Base-by-base conservation (phyloP, 2,797 vertebrate genomes). In the Heliangelus exortis region DNA sequence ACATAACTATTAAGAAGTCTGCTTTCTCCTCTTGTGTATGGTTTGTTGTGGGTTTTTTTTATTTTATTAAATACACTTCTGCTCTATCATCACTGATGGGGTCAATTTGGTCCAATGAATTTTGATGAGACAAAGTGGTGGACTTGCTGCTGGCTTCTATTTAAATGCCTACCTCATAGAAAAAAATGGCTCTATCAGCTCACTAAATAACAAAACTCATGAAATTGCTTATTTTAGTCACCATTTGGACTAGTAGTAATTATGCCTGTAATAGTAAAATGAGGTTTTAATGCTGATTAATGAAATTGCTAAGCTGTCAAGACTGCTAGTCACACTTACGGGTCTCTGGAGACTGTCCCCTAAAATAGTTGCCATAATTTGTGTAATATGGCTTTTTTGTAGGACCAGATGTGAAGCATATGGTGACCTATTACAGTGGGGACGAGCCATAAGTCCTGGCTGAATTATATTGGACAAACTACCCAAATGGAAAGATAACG, bases 321-420 rank as follows among this genome's bases (percentile, higher is more conserved):
- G 94, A 92, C 65, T 89, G 68, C 85, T 68, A 80, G 88, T 71
- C 66, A 78, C 79, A 82, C 66, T 61, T 87, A 65, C 0, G 20
- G n/a, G 77, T 59, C 92, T 86, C 94, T 84, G 78, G 85, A 93
- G 94, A n/a, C 47, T 67, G 75, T 88, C 26, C 33, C 85, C 73
- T 75, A 77, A 93, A 88, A 82, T 34, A 91, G 67, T 58, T 91
- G 79, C 62, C 89, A 83, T 92, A 47, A 1, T 72, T 19, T 47
- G 41, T 77, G 61, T 84, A 92, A 89, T 87, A 78, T 28, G 87
- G 81, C 55, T 80, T 84, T 91, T 93, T 61, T 75, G 88, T 68
- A 84, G 90, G 91, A 76, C 81, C 96, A 96, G 96, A 86, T 96
- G 96, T 92, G 91, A 91, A 94, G 72, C 94, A 96, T 95, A 96